Evolutionary conservation across 1,140 invertebrate species (phyloP), one percentile per base, ranked within the genome.

Genomic region (Ctenoplectra terminalis): DNA sequence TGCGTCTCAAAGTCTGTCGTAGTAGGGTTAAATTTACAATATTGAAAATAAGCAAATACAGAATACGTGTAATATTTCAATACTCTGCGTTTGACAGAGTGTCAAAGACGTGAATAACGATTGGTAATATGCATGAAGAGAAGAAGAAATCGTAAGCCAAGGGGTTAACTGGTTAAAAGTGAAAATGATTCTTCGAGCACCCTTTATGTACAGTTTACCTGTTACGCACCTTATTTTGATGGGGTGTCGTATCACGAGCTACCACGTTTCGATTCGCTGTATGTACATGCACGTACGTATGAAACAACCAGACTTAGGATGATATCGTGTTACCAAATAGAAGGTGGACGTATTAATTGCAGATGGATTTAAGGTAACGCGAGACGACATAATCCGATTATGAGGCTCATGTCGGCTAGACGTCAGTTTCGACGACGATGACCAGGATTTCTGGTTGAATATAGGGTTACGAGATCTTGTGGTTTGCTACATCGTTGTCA

Each of bases 341-440:
- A 87, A 85, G 86, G 67, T 87, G 73, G 80, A 86, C 74, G 85
- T 87, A 83, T 86, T 87, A 87, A 87, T 86, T 88, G 83, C 88
- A 86, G 71, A 81, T 81, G 87, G 87, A 90, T 89, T 91, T 85
- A 87, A 85, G 69, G 81, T 90, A 88, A 90, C 86, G 82, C 84
- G 83, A 86, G 86, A 88, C 67, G 87, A 89, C 83, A 85, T 90
- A 89, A 91, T 89, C 89, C 88, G 89, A 86, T 90, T 90, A 91
- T 84, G 61, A 60, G 78, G 64, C 67, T 86, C 84, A 46, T 81
- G 83, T 81, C 78, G 56, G 60, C 52, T 73, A 63, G 76, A 81
- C 60, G 84, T 67, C 66, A 82, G 84, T 74, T 86, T 82, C 85
- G 61, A 72, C 67, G 83, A 17, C 76, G n/a, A n/a, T n/a, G 46